Evolutionary conservation across 2,888 invertebrate genomes (phyloP), one percentile per base, ranked within the genome.

Genomic region (Agrochola macilenta): DNA sequence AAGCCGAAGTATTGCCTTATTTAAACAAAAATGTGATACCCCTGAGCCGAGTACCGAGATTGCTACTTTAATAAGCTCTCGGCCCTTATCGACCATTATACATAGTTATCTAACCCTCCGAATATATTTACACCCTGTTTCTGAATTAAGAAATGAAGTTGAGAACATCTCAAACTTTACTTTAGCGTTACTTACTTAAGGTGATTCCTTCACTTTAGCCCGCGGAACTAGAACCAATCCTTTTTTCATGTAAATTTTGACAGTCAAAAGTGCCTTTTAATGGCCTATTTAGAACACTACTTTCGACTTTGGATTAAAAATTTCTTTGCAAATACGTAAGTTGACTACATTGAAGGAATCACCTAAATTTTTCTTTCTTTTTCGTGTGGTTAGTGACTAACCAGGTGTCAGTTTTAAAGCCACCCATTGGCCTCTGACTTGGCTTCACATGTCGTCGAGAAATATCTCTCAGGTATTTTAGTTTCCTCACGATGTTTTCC

Each of bases 51-150:
- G 70, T 69, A 63, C 76, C 68, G 60, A 76, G 78, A 86, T 76
- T 74, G 63, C 66, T 64, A 57, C 68, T 69, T 69, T 76, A 82
- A 82, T 85, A 86, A 77, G 68, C 75, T 64, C 52, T 58, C 54
- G 23, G 69, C 54, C 79, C 61, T 57, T 58, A 69, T 39, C 63
- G 35, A 5, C 49, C 52, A 52, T 85, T 69, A 57, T 82, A 76
- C 60, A 39, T 68, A 85, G 71, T 78, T 81, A 79, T 81, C 61
- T 79, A 39, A 61, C 61, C 70, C 71, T 57, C 30, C 8, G 14
- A 69, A 64, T 66, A 60, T 9, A 20, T 20, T 60, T 20, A 60
- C 60, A 30, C 17, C 8, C 17, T 60, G 30, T 20, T 60, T 60
- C 20, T 60, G 30, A 30, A 8, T 60, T 30, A 8, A 30, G 30